phyloP scores from a whole-genome alignment of 1,140 invertebrate genomes.

The Musca vetustissima region DNA sequence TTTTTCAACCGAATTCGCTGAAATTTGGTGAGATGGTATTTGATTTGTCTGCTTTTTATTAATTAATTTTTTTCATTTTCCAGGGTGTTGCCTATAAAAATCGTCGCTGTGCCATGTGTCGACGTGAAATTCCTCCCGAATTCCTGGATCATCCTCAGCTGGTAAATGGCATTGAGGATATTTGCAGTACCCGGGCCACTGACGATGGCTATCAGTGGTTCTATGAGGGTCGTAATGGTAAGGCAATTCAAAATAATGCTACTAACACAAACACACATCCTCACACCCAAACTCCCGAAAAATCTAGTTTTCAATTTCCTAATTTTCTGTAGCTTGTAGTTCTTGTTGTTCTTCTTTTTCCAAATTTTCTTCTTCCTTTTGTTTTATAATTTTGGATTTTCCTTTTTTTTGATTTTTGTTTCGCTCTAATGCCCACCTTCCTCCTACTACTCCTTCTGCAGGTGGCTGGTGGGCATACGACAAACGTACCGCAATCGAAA shows the following conservation, averaged over 20 bases:
- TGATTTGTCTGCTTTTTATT: too few relatives aligned
- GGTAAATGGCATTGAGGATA: constrained; percentile 63
- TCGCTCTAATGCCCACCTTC: constrained; percentile 32
- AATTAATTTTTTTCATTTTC: not conserved
- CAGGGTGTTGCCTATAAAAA: constrained; percentile 83
- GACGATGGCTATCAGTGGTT: constrained; percentile 90
- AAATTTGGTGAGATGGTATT: too few relatives aligned
- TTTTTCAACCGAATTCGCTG: too few relatives aligned
- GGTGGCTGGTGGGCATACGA: constrained; percentile 90
- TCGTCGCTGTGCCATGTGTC: constrained; percentile 83
- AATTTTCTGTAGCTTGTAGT: not conserved
- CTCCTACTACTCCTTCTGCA: constrained; percentile 30
- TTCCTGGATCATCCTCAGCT: constrained; percentile 84
- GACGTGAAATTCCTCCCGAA: constrained; percentile 78
- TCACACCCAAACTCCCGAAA: constrained; percentile 56
- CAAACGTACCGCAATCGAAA: constrained; percentile 69
- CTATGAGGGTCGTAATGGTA: constrained; percentile 92
- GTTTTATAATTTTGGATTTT: too few relatives aligned
- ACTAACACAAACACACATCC: constrained; percentile 62
- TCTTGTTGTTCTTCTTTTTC: not conserved
- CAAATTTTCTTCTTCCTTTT: not conserved
- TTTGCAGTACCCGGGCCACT: constrained; percentile 55
- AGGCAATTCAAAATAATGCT: constrained; percentile 38
- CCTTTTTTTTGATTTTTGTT: not conserved
- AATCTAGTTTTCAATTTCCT: too few relatives aligned